These are phyloP conservation scores for Sebastes vulpes DNA, from an alignment of 2,797 vertebrate species.

Conservation along the genomic window DNA sequence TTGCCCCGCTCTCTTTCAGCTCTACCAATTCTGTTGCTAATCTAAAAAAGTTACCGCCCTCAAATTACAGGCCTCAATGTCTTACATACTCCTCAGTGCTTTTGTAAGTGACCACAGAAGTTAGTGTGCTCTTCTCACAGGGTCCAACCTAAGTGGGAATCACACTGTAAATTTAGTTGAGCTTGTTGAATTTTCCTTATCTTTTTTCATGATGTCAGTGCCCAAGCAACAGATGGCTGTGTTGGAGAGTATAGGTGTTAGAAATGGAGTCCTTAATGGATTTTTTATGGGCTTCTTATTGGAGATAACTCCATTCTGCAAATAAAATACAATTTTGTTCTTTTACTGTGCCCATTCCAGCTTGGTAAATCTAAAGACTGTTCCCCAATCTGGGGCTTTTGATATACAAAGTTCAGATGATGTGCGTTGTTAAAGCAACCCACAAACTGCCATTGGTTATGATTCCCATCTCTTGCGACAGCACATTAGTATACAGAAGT, in stretches of 20 bases:
- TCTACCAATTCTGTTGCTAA: neutral
- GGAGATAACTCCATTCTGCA: neutral
- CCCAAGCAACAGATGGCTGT: constrained; percentile 8
- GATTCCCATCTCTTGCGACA: constrained; percentile 18
- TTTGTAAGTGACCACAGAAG: neutral
- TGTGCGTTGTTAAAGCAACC: constrained; percentile 22
- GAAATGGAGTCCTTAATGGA: neutral
- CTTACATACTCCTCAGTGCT: neutral
- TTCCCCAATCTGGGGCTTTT: constrained; percentile 43
- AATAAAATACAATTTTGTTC: neutral
- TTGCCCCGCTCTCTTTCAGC: neutral
- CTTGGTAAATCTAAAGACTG: constrained; percentile 34
- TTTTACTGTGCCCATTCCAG: constrained; percentile 21
- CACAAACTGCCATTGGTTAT: constrained; percentile 19
- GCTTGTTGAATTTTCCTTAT: neutral
- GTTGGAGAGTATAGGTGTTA: neutral
- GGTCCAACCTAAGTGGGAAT: neutral
- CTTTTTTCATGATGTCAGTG: constrained; percentile 1
- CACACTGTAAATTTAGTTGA: neutral
- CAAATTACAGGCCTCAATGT: neutral
- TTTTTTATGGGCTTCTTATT: neutral
- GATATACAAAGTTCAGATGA: constrained; percentile 30
- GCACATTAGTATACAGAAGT: constrained; percentile 21
- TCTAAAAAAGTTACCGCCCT: neutral
- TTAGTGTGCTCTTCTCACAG: neutral